A percentile compares a stretch with the other conserved stretches of the same genome.
phyloP scores from a whole-genome alignment of 1,140 invertebrate species.

The Caenorhabditis inopinata region DNA sequence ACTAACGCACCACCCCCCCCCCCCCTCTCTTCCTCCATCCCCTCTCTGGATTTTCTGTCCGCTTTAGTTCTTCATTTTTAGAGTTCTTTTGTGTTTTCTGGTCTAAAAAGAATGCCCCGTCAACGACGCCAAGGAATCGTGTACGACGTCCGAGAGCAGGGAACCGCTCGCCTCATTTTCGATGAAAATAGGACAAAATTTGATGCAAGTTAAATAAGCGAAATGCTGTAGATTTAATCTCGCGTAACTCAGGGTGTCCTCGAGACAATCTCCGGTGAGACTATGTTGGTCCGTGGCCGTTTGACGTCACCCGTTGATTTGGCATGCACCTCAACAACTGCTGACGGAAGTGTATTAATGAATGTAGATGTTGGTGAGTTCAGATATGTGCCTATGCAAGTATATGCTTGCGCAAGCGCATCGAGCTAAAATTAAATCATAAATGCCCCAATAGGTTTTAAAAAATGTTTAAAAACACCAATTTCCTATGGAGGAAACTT shows the following conservation, averaged over 20 bases:
- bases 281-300: slow-evolving; percentile 25
- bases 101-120: slow-evolving; percentile 2
- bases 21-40: neutral
- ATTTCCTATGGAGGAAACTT: too few relatives aligned
- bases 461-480: too few relatives aligned
- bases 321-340: neutral
- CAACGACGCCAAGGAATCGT: slow-evolving; percentile 20
- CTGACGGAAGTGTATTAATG: slow-evolving; percentile 16
- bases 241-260: neutral
- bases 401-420: too few relatives aligned
- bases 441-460: too few relatives aligned
- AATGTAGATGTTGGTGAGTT: slow-evolving; percentile 29
- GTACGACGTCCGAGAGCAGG: slow-evolving; percentile 6
- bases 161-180: slow-evolving; percentile 25
- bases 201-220: neutral
- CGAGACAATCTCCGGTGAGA: slow-evolving; percentile 25
- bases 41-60: neutral
- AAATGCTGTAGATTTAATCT: neutral
- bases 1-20: neutral
- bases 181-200: neutral
- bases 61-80: neutral
- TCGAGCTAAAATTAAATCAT: too few relatives aligned
- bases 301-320: slow-evolving; percentile 19
- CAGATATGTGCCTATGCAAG: neutral
- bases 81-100: neutral